Evolutionary conservation across 2,797 vertebrate species (phyloP).

Genomic region (Varecia variegata): DNA sequence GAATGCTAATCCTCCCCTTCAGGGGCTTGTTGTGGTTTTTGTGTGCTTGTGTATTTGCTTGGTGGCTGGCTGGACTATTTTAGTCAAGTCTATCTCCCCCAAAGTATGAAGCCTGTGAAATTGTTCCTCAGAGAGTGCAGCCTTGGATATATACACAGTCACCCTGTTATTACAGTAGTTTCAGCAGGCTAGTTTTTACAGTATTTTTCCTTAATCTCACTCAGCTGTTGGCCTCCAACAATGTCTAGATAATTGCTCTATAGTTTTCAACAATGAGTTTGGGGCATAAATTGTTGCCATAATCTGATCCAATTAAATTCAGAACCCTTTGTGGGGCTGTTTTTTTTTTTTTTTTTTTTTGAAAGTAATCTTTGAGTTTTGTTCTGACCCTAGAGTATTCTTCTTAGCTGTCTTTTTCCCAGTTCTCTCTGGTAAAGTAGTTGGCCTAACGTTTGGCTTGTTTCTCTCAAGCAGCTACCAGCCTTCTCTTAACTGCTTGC

Average conservation of each 20-base stretch:
- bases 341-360: background rate
- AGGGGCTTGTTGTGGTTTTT: background rate
- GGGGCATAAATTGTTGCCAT: background rate
- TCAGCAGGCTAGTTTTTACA: background rate
- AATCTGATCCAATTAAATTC: background rate
- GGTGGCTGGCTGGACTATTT: background rate
- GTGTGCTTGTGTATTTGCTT: background rate
- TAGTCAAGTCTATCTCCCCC: background rate
- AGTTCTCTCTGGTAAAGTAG: background rate
- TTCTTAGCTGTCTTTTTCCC: background rate
- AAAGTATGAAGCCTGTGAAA: background rate
- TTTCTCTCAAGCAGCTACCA: background rate
- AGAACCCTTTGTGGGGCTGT: background rate
- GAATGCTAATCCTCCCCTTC: background rate
- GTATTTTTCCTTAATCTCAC: background rate
- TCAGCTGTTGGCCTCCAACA: background rate
- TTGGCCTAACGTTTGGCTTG: no score
- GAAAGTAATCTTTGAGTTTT: background rate
- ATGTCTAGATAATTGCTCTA: background rate
- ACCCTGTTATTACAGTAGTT: background rate
- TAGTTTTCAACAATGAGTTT: background rate
- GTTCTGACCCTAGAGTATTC: background rate
- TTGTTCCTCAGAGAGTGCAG: background rate
- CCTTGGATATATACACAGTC: background rate
- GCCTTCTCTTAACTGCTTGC: background rate